Evolutionary conservation across 2,797 vertebrate species (phyloP).

Genomic region (Australoheros facetus): DNA sequence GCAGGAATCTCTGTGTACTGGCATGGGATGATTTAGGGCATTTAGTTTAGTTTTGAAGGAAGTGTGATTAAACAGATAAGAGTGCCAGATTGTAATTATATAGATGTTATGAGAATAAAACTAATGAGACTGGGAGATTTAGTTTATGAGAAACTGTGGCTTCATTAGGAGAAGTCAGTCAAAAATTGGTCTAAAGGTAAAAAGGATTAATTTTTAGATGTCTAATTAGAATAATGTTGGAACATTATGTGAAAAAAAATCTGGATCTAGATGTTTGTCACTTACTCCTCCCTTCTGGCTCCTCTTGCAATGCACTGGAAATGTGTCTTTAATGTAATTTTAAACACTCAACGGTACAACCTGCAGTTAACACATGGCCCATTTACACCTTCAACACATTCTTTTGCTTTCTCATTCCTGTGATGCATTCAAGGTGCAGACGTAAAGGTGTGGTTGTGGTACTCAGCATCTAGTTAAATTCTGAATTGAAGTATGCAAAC

Average conservation of each 20-base stretch:
- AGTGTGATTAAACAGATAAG: constrained; percentile 62
- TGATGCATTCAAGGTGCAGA: background rate
- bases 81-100: constrained; percentile 55
- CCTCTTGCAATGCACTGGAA: background rate
- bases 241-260: background rate
- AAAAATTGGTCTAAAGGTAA: constrained; percentile 20
- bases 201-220: constrained; percentile 22
- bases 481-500: background rate
- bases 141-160: constrained; percentile 12
- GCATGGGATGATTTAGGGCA: constrained; percentile 48
- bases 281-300: background rate
- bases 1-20: constrained; percentile 22
- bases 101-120: constrained; percentile 51
- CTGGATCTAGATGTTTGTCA: background rate
- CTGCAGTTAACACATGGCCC: background rate
- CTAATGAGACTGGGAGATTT: constrained; percentile 36
- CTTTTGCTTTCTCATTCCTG: background rate
- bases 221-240: constrained; percentile 4
- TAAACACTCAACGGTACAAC: background rate
- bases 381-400: background rate
- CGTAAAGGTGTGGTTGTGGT: background rate
- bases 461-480: background rate
- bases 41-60: constrained; percentile 38
- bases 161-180: constrained; percentile 34
- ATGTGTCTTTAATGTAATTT: background rate